Evolutionary conservation across 92 coral and sea anemone genomes (phyloP).

Genomic region (Palythoa heliodiscus): DNA sequence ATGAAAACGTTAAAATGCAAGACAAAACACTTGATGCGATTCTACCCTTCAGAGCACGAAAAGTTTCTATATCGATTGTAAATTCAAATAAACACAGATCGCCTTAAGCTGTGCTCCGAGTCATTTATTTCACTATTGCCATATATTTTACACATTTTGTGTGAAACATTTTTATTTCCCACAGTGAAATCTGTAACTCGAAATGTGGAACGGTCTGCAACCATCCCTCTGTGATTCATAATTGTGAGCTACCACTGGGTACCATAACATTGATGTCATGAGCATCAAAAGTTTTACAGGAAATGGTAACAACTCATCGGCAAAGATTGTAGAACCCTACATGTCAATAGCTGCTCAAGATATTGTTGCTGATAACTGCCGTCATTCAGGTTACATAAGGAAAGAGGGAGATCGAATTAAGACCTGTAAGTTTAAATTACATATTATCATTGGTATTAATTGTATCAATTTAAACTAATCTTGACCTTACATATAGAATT

Average conservation of each 20-base stretch:
- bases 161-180: neutral
- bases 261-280: neutral
- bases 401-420: conserved; percentile 80
- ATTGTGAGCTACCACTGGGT: neutral
- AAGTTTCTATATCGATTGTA: too few relatives aligned
- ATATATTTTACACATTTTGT: too few relatives aligned
- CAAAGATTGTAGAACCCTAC: conserved; percentile 77
- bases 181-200: neutral
- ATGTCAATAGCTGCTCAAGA: conserved; percentile 83
- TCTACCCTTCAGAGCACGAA: too few relatives aligned
- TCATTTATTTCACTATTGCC: too few relatives aligned
- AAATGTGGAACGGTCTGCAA: neutral
- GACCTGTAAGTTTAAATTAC: conserved; percentile 65
- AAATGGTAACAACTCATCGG: neutral
- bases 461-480: neutral
- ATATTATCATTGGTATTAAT: neutral
- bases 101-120: too few relatives aligned
- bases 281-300: neutral
- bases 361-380: conserved; percentile 75
- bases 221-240: neutral
- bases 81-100: too few relatives aligned
- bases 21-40: too few relatives aligned
- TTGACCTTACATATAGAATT: too few relatives aligned
- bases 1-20: too few relatives aligned
- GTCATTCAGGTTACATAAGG: conserved; percentile 93